These are phyloP conservation scores for Pygocentrus nattereri DNA, from an alignment of 2,797 vertebrate species.

Conservation along the genomic window DNA sequence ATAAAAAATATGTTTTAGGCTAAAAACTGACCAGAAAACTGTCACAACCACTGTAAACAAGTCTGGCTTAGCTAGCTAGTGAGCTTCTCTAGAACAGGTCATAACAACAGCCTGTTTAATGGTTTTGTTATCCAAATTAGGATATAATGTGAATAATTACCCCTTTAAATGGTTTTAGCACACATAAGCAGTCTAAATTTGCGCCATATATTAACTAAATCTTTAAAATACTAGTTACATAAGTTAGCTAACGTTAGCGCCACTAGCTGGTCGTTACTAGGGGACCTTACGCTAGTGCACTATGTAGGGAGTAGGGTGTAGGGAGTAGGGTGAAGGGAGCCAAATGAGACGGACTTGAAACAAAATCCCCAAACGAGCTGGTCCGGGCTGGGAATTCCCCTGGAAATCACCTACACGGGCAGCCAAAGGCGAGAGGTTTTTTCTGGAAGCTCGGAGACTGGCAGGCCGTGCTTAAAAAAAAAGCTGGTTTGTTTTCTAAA, in stretches of 20 bases:
- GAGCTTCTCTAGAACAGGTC: no score
- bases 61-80: no score
- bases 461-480: not conserved
- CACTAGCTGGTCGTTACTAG: no score
- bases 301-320: not conserved
- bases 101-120: no score
- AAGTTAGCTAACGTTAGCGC: no score
- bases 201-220: no score
- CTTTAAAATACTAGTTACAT: no score
- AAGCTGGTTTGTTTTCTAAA: slow-evolving; percentile 33
- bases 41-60: no score
- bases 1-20: no score
- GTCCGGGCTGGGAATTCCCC: slow-evolving; percentile 66
- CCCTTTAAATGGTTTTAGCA: not conserved
- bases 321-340: not conserved
- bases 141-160: not conserved
- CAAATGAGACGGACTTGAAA: not conserved
- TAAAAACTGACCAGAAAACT: no score
- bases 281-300: not conserved
- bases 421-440: slow-evolving; percentile 28
- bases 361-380: slow-evolving; percentile 41
- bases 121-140: not conserved
- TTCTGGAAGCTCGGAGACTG: slow-evolving; percentile 47
- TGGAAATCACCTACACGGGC: slow-evolving; percentile 58
- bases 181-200: no score